Conservation (phyloP, 2,888 invertebrate genomes). For the Amphiduros pacificus region DNA sequence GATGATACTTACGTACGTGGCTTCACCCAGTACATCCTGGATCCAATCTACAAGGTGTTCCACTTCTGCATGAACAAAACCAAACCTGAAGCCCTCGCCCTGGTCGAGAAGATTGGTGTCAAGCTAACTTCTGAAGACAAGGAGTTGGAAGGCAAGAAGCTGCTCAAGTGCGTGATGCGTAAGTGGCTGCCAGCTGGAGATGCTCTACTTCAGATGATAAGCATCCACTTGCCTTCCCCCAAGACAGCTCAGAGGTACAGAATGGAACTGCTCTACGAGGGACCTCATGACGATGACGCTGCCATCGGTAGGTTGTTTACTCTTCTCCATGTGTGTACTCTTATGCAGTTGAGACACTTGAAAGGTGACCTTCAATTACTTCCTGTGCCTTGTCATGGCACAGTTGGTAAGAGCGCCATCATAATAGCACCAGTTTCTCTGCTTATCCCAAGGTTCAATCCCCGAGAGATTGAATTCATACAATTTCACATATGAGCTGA, state of each 20-base stretch:
- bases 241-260: conserved; percentile 98
- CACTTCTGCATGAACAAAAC: conserved; percentile 89
- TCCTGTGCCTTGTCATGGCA: no score
- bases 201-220: conserved; percentile 99
- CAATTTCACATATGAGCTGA: no score
- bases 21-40: conserved; percentile 98
- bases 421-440: no score
- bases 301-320: no score
- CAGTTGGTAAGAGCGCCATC: no score
- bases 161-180: conserved; percentile 84
- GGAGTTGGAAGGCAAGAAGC: conserved; percentile 55
- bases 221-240: conserved; percentile 98
- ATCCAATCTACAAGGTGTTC: conserved; percentile 94
- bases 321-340: no score
- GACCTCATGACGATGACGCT: conserved; percentile 93
- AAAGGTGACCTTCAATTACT: no score
- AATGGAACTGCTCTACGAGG: conserved; percentile 99
- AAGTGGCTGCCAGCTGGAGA: conserved; percentile 99
- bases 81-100: conserved; percentile 86
- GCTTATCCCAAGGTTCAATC: no score
- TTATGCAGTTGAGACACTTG: no score
- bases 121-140: conserved; percentile 91
- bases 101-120: conserved; percentile 89
- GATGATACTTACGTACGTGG: conserved; percentile 70
- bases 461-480: no score